Percentiles rank a stretch among this genome's conserved stretches.
phyloP scores from a whole-genome alignment of 2,113 vertebrate species.

The Gobio gobio region DNA sequence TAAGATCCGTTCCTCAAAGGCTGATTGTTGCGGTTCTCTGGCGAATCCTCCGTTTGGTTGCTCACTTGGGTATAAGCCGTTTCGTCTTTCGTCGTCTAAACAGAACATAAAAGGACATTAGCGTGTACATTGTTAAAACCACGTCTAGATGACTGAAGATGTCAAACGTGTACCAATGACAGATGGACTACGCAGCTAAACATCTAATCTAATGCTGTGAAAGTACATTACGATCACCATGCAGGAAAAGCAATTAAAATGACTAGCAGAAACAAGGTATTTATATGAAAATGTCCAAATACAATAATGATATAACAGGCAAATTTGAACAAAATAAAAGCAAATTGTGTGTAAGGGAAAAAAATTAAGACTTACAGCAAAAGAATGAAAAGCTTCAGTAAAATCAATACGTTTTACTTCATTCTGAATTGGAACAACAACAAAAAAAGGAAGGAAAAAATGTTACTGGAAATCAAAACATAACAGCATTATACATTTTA shows the following conservation, averaged over 20 bases:
- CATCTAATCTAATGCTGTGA: background rate
- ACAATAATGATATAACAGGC: conserved; percentile 50
- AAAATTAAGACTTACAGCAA: conserved; percentile 82
- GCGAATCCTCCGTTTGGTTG: conserved; percentile 74
- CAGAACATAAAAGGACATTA: background rate
- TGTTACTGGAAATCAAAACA: conserved; percentile 70
- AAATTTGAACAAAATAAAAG: conserved; percentile 65
- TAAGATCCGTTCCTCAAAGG: conserved; percentile 76
- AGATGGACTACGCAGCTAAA: background rate
- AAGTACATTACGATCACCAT: conserved; percentile 8
- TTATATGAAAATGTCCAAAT: conserved; percentile 4
- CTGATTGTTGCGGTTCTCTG: conserved; percentile 69
- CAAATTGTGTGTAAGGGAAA: conserved; percentile 69
- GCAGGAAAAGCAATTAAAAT: conserved; percentile 17
- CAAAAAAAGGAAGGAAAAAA: conserved; percentile 64
- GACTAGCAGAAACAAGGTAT: conserved; percentile 10
- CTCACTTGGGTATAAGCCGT: conserved; percentile 80
- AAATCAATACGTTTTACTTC: conserved; percentile 87
- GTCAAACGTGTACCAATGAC: background rate
- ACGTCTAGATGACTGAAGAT: too few species aligned
- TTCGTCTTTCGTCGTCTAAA: conserved; percentile 78
- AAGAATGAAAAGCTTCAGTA: conserved; percentile 86
- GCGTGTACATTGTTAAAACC: background rate
- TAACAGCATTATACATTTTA: conserved; percentile 51
- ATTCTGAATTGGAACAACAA: conserved; percentile 78